Percentiles rank a stretch among this genome's conserved stretches.
phyloP scores from a whole-genome alignment of 2,888 invertebrate genomes.

The Invenusta paracnida region DNA sequence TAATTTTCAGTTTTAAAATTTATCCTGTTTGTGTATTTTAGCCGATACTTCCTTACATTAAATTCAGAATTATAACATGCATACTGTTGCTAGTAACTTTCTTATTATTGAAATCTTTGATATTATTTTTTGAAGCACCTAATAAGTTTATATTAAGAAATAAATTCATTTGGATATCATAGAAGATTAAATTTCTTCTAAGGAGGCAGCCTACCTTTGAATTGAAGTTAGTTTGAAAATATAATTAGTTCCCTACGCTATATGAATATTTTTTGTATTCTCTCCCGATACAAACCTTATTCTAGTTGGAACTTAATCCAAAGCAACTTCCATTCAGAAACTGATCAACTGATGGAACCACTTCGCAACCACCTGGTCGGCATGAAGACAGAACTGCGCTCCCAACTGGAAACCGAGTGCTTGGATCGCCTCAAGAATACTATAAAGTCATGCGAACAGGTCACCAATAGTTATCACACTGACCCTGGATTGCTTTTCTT shows the following conservation, averaged over 20 bases:
- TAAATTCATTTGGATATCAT: neutral
- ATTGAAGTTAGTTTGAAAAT: neutral
- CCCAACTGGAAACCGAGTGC: neutral
- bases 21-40: too few relatives aligned
- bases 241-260: neutral
- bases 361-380: neutral
- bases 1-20: too few relatives aligned
- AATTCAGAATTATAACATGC: too few relatives aligned
- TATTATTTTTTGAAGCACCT: too few relatives aligned
- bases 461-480: neutral
- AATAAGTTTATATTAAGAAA: too few relatives aligned
- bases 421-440: neutral
- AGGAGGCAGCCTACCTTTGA: neutral
- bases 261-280: neutral
- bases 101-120: too few relatives aligned
- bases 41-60: too few relatives aligned
- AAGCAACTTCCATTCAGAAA: neutral
- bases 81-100: too few relatives aligned
- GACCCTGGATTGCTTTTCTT: neutral
- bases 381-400: neutral
- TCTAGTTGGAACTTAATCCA: neutral
- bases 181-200: neutral
- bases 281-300: too few relatives aligned
- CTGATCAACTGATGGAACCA: neutral
- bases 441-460: neutral